Evolutionary conservation across 2,113 vertebrate genomes (phyloP).

Genomic region (Tenebrosternarchus preto): DNA sequence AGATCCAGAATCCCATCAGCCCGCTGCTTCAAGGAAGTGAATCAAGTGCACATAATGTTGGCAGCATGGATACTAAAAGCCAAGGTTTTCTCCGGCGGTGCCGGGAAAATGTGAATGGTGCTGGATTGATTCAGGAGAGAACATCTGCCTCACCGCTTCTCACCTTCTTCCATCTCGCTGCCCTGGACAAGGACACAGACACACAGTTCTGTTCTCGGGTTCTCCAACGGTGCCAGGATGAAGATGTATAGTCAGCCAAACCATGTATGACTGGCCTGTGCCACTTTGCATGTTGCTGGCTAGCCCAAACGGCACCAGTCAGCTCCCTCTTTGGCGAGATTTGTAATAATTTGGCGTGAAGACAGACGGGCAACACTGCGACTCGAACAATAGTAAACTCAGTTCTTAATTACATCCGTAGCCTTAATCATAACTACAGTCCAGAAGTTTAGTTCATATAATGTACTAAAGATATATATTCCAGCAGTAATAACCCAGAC

Average conservation of each 20-base stretch:
- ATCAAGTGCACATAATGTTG: slow-evolving; percentile 39
- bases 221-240: slow-evolving; percentile 13
- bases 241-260: slow-evolving; percentile 15
- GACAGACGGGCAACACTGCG: slow-evolving; percentile 37
- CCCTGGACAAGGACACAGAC: too few species aligned
- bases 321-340: slow-evolving; percentile 44
- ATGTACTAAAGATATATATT: background rate
- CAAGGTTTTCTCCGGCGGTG: background rate
- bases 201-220: background rate
- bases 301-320: slow-evolving; percentile 30
- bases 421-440: slow-evolving; percentile 51
- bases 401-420: slow-evolving; percentile 42
- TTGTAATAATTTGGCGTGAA: slow-evolving; percentile 37
- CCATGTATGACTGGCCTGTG: background rate
- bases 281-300: background rate
- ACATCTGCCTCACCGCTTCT: background rate
- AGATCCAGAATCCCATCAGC: slow-evolving; percentile 45
- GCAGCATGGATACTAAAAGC: slow-evolving; percentile 14
- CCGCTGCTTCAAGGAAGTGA: slow-evolving; percentile 19
- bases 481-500: background rate
- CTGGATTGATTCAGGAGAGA: background rate
- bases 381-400: slow-evolving; percentile 16
- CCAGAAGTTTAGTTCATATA: background rate
- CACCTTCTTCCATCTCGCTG: too few species aligned
- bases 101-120: background rate